A percentile compares a stretch with the other conserved stretches of the same genome.
Evolutionary conservation across 37 sponge, comb jelly and placozoan species (phyloP).

Genomic region (Aplysina aerophoba): DNA sequence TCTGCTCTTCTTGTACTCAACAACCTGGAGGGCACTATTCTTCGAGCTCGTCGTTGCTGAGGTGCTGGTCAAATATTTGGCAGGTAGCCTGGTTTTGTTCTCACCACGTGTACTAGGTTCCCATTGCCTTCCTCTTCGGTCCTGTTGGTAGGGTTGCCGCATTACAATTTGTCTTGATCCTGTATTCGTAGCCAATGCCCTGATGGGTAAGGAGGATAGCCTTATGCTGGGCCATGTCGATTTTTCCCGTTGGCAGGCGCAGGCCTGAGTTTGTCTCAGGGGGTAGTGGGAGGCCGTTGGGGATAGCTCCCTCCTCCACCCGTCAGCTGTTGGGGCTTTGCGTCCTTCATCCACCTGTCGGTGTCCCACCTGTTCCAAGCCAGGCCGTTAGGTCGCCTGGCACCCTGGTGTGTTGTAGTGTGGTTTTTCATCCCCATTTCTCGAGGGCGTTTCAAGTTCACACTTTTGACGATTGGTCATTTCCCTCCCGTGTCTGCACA

Average conservation of each 20-base stretch:
- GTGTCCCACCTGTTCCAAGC: too few relatives aligned
- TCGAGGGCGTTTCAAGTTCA: too few relatives aligned
- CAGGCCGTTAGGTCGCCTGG: too few relatives aligned
- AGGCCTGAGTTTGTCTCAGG: background rate
- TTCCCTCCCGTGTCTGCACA: too few relatives aligned
- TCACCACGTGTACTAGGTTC: background rate
- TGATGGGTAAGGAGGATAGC: background rate
- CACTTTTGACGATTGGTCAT: too few relatives aligned
- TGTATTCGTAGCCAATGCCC: conserved; percentile 1
- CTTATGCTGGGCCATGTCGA: background rate
- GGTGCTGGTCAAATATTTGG: background rate
- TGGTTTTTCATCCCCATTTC: too few relatives aligned
- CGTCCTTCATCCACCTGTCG: background rate
- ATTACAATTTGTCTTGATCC: background rate
- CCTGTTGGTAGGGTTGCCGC: too few relatives aligned
- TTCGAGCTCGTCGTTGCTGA: background rate
- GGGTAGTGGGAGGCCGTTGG: background rate
- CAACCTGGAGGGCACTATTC: background rate
- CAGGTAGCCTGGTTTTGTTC: too few relatives aligned
- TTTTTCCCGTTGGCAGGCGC: background rate
- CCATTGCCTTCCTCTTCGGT: background rate
- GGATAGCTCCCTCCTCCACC: conserved; percentile 1
- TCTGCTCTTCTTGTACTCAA: too few relatives aligned
- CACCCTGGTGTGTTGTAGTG: too few relatives aligned
- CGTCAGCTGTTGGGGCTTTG: background rate